Conservation (phyloP, 2,888 invertebrate species). For the Criorhina ranunculi region DNA sequence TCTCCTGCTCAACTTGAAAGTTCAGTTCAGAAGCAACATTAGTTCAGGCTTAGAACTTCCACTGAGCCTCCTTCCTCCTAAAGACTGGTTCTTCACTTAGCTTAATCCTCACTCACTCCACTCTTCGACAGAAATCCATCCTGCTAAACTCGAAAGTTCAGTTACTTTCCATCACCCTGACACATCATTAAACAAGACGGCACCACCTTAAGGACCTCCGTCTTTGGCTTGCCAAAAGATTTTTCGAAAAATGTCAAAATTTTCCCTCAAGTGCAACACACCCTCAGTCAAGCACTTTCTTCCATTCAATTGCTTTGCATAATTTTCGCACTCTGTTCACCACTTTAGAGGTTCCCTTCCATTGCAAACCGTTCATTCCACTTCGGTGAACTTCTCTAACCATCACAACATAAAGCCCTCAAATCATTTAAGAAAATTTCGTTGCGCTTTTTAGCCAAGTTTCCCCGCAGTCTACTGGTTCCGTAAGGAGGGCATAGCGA, state of each 20-base stretch:
- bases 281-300: slow-evolving; percentile 7
- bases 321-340: slow-evolving; percentile 1
- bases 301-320: slow-evolving; percentile 23
- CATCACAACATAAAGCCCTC: slow-evolving; percentile 18
- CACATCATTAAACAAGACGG: too few species aligned
- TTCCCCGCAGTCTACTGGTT: not conserved
- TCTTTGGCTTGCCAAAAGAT: too few species aligned
- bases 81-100: too few species aligned
- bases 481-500: slow-evolving; percentile 19
- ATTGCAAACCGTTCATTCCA: slow-evolving; percentile 14
- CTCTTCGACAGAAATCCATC: too few species aligned
- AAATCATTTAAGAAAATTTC: slow-evolving; percentile 65
- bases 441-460: slow-evolving; percentile 36
- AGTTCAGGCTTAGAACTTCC: too few species aligned
- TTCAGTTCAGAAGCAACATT: too few species aligned
- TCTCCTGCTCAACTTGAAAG: too few species aligned
- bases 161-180: too few species aligned
- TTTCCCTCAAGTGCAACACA: slow-evolving; percentile 4
- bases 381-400: slow-evolving; percentile 25
- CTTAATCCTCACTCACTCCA: too few species aligned
- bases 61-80: too few species aligned
- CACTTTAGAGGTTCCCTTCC: not conserved
- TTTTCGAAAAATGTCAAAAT: not conserved
- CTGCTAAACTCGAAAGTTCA: too few species aligned
- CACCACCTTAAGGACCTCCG: too few species aligned